These are phyloP conservation scores for Drosophila formosana DNA, from an alignment of 2,888 invertebrate genomes.

Conservation along the genomic window DNA sequence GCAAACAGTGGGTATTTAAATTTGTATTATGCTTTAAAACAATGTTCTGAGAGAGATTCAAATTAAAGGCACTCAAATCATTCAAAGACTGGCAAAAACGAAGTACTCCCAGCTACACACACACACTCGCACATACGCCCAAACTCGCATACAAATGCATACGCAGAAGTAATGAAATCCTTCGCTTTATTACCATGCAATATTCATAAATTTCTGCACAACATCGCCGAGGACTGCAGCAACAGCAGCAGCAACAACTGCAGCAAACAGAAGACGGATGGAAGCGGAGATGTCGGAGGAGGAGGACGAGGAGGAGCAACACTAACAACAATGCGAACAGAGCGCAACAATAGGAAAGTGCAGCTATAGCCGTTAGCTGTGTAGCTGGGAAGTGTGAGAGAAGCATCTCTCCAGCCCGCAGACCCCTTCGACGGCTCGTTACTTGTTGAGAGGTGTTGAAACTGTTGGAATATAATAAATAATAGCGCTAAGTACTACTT, in stretches of 20 bases:
- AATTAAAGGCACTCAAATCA: slow-evolving; percentile 52
- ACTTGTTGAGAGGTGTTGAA: slow-evolving; percentile 84
- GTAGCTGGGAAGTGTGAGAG: neutral
- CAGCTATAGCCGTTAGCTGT: slow-evolving; percentile 23
- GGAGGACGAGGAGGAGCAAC: slow-evolving; percentile 14
- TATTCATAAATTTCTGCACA: slow-evolving; percentile 79
- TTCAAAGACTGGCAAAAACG: slow-evolving; percentile 32
- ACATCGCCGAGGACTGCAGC: slow-evolving; percentile 63
- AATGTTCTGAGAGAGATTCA: slow-evolving; percentile 1
- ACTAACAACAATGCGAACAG: slow-evolving; percentile 54
- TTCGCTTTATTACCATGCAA: slow-evolving; percentile 74
- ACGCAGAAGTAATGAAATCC: slow-evolving; percentile 75
- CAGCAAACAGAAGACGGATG: slow-evolving; percentile 7
- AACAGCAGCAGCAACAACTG: slow-evolving; percentile 33
- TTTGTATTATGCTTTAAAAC: neutral
- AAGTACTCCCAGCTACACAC: slow-evolving; percentile 13
- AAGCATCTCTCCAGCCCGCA: slow-evolving; percentile 9
- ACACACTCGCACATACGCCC: slow-evolving; percentile 2
- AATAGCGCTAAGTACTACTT: slow-evolving; percentile 83
- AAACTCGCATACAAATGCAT: slow-evolving; percentile 31
- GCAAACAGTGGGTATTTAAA: too few relatives aligned
- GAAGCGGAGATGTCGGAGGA: neutral
- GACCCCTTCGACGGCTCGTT: slow-evolving; percentile 30
- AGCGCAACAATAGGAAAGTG: slow-evolving; percentile 56
- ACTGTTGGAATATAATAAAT: slow-evolving; percentile 84